Evolutionary conservation across 2,797 vertebrate genomes (phyloP).

Genomic region (Lepidocolaptes lacrymiger): DNA sequence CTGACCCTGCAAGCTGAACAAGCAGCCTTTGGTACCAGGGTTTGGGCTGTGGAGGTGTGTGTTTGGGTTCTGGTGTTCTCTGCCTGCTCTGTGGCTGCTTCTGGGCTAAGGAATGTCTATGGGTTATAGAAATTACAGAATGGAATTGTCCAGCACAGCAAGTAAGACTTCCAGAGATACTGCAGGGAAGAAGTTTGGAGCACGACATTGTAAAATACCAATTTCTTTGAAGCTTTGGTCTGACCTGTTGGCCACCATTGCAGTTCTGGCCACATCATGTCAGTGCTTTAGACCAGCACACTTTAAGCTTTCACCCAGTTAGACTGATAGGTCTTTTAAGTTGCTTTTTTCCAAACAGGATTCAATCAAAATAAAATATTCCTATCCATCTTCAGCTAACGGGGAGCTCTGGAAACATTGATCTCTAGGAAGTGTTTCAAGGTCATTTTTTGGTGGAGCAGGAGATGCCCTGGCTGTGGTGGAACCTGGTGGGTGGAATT

Average conservation of each 20-base stretch:
- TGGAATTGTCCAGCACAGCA: neutral
- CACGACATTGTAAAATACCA: neutral
- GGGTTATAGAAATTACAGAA: constrained; percentile 40
- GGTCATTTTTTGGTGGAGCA: neutral
- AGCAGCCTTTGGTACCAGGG: neutral
- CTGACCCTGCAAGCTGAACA: neutral
- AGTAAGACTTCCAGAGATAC: neutral
- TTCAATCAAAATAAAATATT: neutral
- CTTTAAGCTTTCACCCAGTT: neutral
- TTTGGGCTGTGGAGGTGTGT: neutral
- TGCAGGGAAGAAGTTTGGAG: neutral
- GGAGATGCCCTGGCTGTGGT: neutral
- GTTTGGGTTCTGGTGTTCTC: neutral
- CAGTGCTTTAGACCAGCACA: neutral
- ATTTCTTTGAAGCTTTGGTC: neutral
- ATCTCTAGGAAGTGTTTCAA: neutral
- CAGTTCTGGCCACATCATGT: neutral
- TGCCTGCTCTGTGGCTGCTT: neutral
- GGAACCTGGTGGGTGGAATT: neutral
- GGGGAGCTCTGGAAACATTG: neutral
- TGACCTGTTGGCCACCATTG: neutral
- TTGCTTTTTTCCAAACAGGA: neutral
- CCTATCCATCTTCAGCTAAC: neutral
- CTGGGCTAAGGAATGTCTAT: neutral
- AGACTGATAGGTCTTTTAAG: neutral